A percentile compares a stretch with the other conserved stretches of the same genome.
These are phyloP conservation scores for Homalodisca vitripennis DNA, from an alignment of 1,140 invertebrate species.

Conservation along the genomic window DNA sequence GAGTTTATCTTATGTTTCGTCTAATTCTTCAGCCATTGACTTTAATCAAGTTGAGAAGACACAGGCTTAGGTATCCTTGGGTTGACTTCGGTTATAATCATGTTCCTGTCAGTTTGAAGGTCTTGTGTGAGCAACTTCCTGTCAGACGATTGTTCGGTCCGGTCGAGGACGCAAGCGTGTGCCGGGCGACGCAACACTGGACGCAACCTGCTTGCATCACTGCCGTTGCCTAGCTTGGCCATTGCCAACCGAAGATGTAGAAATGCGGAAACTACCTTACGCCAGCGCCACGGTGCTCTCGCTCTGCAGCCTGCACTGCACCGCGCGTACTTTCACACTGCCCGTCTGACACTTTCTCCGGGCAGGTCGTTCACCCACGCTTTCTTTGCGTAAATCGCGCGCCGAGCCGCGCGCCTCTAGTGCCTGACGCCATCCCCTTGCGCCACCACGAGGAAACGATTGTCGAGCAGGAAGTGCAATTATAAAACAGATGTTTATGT, in stretches of 20 bases:
- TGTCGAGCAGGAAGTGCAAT: constrained; percentile 15
- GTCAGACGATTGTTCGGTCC: too few relatives aligned
- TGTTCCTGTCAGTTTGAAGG: too few relatives aligned
- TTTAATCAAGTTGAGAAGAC: too few relatives aligned
- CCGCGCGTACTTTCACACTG: background rate
- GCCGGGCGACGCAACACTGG: background rate
- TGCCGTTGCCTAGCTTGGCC: background rate
- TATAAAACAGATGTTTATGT: constrained; percentile 12
- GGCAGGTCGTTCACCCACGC: constrained; percentile 21
- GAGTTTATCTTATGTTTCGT: too few relatives aligned
- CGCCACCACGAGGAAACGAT: constrained; percentile 5
- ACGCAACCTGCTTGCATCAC: background rate
- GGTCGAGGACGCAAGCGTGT: background rate
- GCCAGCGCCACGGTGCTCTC: too few relatives aligned
- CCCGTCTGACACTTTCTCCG: background rate
- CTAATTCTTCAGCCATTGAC: too few relatives aligned
- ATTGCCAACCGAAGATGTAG: background rate
- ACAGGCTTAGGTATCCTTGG: too few relatives aligned
- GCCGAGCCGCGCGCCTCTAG: background rate
- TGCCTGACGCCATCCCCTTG: constrained; percentile 4
- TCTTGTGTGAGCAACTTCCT: too few relatives aligned
- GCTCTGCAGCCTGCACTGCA: background rate
- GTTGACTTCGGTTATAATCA: too few relatives aligned
- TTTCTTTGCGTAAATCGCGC: constrained; percentile 18
- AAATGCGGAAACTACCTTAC: background rate